Evolutionary conservation across 2,888 invertebrate species (phyloP), one percentile per base, ranked within the genome.

Genomic region (Oasisia sp.): DNA sequence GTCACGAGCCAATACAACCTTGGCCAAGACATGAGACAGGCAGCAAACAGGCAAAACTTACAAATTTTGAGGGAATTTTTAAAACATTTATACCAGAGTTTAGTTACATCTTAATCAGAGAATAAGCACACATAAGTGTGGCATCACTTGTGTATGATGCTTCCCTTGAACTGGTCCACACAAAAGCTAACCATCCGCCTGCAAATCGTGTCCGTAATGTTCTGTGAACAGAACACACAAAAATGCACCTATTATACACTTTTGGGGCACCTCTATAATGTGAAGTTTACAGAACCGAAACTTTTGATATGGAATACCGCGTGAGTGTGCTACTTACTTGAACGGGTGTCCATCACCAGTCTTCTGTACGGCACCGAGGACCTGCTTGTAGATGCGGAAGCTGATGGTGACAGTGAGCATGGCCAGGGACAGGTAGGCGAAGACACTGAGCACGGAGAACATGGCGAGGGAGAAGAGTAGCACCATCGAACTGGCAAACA

Each of bases 341-440:
- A 99, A 99, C 93, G 99, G 99, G 97, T 99, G 99, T 96, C 99
- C 99, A 96, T 99, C 99, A 95, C 98, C 98, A 50, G 97, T 97
- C 97, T 99, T 99, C 97, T 99, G 99, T 95, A 99, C 98, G 94
- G 99, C 98, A 96, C 98, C 98, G 96, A 99, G 97, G 96, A 99
- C 98, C 96, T 98, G 98, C 97, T 98, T 99, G 97, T 99, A 99
- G 96, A 99, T 97, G 96, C 99, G 98, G 98, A 99, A 99, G 96
- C 98, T 98, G 96, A 99, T 97, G 95, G 99, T 98, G 95, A 98
- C 98, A 94, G 97, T 97, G 94, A 99, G 98, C 95, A 97, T 97
- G 95, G 98, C 97, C 96, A 99, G 97, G 95, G 98, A 98, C 94
- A 98, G 97, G 97, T 99, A 99, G 94, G 99, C 98, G 95, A 98